Evolutionary conservation across 1,140 invertebrate species (phyloP).

Genomic region (Colletes latitarsis): DNA sequence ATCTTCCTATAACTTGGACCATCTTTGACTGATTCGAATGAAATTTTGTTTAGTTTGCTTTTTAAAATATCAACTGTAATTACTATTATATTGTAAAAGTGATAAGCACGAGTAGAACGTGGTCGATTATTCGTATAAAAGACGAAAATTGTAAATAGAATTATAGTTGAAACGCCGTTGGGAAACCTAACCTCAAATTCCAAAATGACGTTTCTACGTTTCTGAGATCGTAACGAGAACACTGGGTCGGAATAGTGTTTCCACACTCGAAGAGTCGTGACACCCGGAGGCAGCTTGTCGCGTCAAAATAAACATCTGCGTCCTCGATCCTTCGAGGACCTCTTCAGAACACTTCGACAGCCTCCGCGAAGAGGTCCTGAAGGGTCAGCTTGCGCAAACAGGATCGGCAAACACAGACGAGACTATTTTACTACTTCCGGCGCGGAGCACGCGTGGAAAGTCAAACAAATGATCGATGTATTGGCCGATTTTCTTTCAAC

Average conservation of each 20-base stretch:
- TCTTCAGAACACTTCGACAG: conserved; percentile 54
- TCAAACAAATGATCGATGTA: conserved; percentile 53
- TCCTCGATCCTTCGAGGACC: conserved; percentile 65
- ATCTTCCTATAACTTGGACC: too few species aligned
- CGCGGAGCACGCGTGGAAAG: conserved; percentile 56
- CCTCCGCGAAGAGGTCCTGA: conserved; percentile 63
- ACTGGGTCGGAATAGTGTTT: conserved; percentile 34
- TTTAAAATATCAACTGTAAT: too few species aligned
- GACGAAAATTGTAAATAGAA: too few species aligned
- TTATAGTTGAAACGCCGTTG: too few species aligned
- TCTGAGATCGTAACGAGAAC: not conserved
- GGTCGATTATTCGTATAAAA: too few species aligned
- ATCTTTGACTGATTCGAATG: too few species aligned
- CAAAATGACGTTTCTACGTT: not conserved
- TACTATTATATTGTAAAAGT: too few species aligned
- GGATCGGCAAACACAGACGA: conserved; percentile 59
- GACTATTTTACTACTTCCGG: conserved; percentile 65
- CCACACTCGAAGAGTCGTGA: conserved; percentile 58
- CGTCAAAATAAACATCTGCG: conserved; percentile 77
- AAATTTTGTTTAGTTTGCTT: too few species aligned
- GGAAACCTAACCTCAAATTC: too few species aligned
- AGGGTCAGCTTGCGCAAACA: conserved; percentile 73
- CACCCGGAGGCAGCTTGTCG: conserved; percentile 32
- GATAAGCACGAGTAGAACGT: too few species aligned
- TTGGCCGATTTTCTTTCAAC: conserved; percentile 9